These are phyloP conservation scores for Caretta caretta DNA, from an alignment of 2,113 vertebrate species.

Conservation along the genomic window DNA sequence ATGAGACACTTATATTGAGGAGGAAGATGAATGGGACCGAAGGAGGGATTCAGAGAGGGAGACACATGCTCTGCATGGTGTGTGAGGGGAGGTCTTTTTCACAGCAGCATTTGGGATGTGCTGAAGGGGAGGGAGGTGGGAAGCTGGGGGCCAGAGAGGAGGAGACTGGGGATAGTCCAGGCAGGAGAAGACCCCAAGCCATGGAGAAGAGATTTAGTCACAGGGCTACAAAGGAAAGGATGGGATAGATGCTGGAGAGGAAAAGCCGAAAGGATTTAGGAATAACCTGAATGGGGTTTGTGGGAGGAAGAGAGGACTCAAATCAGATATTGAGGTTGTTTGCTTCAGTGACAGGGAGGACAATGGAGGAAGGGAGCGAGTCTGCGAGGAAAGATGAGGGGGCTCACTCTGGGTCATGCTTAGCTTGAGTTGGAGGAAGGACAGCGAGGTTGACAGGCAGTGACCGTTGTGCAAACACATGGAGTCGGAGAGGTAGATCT, in stretches of 20 bases:
- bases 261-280: background rate
- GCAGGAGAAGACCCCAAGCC: background rate
- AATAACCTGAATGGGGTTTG: background rate
- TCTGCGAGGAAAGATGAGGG: background rate
- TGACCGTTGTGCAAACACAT: background rate
- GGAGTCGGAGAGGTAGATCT: background rate
- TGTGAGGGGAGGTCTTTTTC: background rate
- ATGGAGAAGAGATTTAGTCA: background rate
- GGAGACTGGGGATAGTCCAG: background rate
- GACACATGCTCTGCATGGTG: background rate
- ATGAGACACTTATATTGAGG: background rate
- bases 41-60: background rate
- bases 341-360: background rate
- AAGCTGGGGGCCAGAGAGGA: background rate
- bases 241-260: background rate
- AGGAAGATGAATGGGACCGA: background rate
- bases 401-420: background rate
- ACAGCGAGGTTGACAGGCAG: background rate
- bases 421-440: background rate
- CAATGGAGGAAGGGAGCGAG: background rate
- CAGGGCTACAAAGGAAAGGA: background rate
- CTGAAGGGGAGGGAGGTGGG: too few relatives aligned
- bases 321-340: background rate
- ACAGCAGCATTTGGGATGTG: background rate
- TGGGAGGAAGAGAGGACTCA: background rate